These are phyloP conservation scores for Streptopelia turtur DNA, from an alignment of 2,797 vertebrate species.

Conservation along the genomic window DNA sequence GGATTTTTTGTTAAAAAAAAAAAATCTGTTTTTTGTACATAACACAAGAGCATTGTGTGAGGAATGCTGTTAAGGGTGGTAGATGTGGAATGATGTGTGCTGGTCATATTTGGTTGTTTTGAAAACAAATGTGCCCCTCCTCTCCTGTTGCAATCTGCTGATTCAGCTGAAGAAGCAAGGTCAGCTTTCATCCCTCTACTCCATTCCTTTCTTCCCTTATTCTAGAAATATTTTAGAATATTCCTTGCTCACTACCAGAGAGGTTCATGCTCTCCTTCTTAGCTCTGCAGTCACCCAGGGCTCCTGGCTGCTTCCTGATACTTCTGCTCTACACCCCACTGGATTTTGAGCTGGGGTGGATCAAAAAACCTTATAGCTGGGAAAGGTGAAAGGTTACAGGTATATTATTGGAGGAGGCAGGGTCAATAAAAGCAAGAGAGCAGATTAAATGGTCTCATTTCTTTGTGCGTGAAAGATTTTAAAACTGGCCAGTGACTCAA, in stretches of 20 bases:
- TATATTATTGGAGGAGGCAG: background rate
- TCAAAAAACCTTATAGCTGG: background rate
- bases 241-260: background rate
- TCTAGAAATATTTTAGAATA: background rate
- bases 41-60: conserved; percentile 18
- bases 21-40: background rate
- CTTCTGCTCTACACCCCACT: background rate
- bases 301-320: background rate
- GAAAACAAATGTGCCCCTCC: background rate
- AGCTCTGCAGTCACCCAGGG: background rate
- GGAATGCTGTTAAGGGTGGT: background rate
- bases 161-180: background rate
- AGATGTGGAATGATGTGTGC: background rate
- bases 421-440: background rate
- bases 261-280: background rate
- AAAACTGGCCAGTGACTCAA: background rate
- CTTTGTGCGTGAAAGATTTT: background rate
- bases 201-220: background rate
- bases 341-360: background rate
- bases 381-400: background rate
- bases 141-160: background rate
- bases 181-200: background rate
- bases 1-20: background rate
- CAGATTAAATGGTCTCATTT: background rate
- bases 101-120: background rate